Evolutionary conservation across 2,888 invertebrate species (phyloP).

Genomic region (Eilema sororculum): DNA sequence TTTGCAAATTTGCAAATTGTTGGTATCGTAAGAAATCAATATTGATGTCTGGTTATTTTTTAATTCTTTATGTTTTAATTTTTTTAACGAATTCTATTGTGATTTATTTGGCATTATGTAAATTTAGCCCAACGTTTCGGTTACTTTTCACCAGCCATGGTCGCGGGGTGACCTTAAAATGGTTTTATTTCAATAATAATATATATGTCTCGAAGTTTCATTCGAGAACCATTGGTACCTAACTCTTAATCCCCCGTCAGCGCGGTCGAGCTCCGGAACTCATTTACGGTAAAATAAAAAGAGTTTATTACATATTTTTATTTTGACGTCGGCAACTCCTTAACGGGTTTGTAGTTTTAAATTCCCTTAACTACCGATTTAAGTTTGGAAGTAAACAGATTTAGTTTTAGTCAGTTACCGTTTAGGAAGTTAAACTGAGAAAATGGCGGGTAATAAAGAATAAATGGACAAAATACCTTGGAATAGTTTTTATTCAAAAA

Average conservation of each 20-base stretch:
- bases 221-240: constrained; percentile 51
- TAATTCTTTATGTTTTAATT: too few relatives aligned
- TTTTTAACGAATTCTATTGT: too few relatives aligned
- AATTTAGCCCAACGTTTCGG: too few relatives aligned
- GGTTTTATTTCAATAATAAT: too few relatives aligned
- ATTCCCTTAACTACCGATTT: constrained; percentile 47
- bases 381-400: constrained; percentile 31
- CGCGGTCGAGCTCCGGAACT: constrained; percentile 71
- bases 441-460: too few relatives aligned
- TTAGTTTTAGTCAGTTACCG: constrained; percentile 32
- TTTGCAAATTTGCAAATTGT: too few relatives aligned
- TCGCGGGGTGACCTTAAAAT: too few relatives aligned
- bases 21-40: too few relatives aligned
- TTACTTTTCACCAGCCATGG: too few relatives aligned
- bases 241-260: constrained; percentile 70
- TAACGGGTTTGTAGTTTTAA: constrained; percentile 40
- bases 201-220: background rate
- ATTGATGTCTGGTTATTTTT: too few relatives aligned
- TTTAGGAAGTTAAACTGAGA: background rate
- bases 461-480: background rate
- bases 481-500: background rate
- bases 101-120: too few relatives aligned
- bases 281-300: constrained; percentile 78
- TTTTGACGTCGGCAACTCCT: constrained; percentile 64
- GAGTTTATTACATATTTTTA: constrained; percentile 81